Base-by-base conservation (phyloP, 2,797 vertebrate species). In the Acanthopagrus latus region DNA sequence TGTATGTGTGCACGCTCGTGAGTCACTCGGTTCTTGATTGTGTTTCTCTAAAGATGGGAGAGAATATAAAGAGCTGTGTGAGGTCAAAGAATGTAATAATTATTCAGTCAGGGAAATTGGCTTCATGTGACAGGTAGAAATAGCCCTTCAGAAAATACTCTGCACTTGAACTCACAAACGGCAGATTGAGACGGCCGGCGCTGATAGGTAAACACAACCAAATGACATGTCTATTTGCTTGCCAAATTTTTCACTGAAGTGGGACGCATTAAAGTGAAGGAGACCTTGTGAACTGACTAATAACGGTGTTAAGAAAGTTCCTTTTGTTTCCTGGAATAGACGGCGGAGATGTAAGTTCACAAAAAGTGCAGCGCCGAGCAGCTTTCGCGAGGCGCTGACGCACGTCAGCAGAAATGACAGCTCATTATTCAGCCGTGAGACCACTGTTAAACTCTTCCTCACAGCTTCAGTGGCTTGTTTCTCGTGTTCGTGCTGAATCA, bases 151-250 rank as follows among this genome's bases (percentile, higher is more conserved):
- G 20, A 46, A 74, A 41, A 76, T 3, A 38, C 11, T 12, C n/a
- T 38, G 27, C n/a, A 60, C 64, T 57, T 48, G 23, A 48, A 18
- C 27, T 74, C 33, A 71, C 44, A 64, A 64, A 27, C 47, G 64
- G 47, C 51, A 73, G 52, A 50, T 56, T 70, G 57, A 43, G 71
- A 72, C 75, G 27, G 13, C 41, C 18, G 16, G 44, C n/a, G 64
- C 64, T 54, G 21, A 54, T 79, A 86, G 71, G 82, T 82, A 88
- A 90, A 89, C 88, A 29, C 77, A 91, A 80, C 77, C 75, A 89
- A 86, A 91, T 85, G 60, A 74, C 74, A 81, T 64, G 72, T 80
- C 21, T 47, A 85, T 90, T 90, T 90, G 84, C 33, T 85, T 79
- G 47, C 55, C 85, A 89, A 86, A 84, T 84, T 56, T 59, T 50